A percentile compares a stretch with the other conserved stretches of the same genome.
phyloP scores from a whole-genome alignment of 2,888 invertebrate species.

The Steromphala cineraria region DNA sequence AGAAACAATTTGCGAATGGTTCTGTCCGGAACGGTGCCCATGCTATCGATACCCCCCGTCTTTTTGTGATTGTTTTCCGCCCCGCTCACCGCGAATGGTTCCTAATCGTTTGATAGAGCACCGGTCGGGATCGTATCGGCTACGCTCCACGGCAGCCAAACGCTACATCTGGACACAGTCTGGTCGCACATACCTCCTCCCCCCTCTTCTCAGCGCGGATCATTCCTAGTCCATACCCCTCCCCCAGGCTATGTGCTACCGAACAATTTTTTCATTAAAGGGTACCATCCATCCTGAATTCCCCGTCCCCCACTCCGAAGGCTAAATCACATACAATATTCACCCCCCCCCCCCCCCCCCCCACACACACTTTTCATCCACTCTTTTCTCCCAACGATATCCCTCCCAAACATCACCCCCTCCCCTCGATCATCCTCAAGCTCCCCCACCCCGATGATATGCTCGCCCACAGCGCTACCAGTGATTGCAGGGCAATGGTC shows the following conservation, averaged over 20 bases:
- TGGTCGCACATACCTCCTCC: background rate
- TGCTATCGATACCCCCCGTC: conserved; percentile 8
- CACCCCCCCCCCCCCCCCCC: no score
- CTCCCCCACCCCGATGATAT: background rate
- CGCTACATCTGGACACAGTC: conserved; percentile 26
- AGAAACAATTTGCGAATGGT: conserved; percentile 28
- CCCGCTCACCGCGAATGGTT: conserved; percentile 15
- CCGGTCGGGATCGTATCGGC: background rate
- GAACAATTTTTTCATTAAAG: no score
- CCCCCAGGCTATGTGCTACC: no score
- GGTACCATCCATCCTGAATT: no score
- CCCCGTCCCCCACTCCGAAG: no score
- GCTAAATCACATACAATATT: no score
- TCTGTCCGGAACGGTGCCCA: background rate
- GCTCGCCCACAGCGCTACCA: background rate
- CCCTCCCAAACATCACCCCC: no score
- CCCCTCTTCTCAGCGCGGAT: background rate
- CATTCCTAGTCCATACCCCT: no score
- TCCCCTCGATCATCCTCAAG: no score
- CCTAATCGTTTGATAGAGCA: conserved; percentile 23
- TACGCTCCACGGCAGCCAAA: conserved; percentile 3
- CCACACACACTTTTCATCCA: no score
- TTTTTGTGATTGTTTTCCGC: conserved; percentile 22
- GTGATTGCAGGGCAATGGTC: background rate
- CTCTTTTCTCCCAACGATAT: no score